These are phyloP conservation scores for Shinisaurus crocodilurus DNA, from an alignment of 2,113 vertebrate species.

Conservation along the genomic window DNA sequence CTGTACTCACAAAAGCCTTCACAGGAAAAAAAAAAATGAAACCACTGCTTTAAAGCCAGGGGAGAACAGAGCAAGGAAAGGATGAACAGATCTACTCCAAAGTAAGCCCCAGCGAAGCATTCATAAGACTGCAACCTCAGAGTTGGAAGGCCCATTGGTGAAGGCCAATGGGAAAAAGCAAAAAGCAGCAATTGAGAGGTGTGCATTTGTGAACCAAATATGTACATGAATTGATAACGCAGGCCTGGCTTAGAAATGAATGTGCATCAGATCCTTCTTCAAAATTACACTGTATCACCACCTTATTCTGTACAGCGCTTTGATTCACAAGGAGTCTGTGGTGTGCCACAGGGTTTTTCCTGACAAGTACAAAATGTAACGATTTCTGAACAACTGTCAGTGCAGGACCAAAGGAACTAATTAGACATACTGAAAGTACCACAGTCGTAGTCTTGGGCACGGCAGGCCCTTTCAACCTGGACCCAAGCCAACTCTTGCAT, in stretches of 20 bases:
- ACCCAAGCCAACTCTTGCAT: constrained; percentile 6
- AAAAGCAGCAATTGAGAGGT: constrained; percentile 36
- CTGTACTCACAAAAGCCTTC: constrained; percentile 21
- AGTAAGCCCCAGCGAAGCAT: neutral
- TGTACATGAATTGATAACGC: constrained; percentile 25
- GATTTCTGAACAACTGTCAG: constrained; percentile 46
- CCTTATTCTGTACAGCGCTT: neutral
- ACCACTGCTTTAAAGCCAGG: constrained; percentile 30
- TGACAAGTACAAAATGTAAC: constrained; percentile 58
- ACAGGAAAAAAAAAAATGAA: constrained; percentile 37
- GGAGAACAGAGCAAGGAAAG: neutral
- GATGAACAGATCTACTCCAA: neutral
- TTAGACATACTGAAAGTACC: constrained; percentile 52
- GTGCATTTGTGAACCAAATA: constrained; percentile 55
- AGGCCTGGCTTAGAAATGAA: constrained; percentile 41
- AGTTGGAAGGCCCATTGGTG: constrained; percentile 8
- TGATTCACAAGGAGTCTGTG: constrained; percentile 6
- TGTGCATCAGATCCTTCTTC: constrained; percentile 35
- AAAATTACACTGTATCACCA: constrained; percentile 51
- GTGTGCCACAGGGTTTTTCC: neutral
- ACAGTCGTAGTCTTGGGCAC: constrained; percentile 9
- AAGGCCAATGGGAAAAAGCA: constrained; percentile 49
- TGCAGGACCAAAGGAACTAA: constrained; percentile 52
- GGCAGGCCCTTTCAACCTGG: constrained; percentile 43
- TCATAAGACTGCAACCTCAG: neutral